Evolutionary conservation across 2,113 vertebrate species (phyloP).

Genomic region (Oostethus manadensis): DNA sequence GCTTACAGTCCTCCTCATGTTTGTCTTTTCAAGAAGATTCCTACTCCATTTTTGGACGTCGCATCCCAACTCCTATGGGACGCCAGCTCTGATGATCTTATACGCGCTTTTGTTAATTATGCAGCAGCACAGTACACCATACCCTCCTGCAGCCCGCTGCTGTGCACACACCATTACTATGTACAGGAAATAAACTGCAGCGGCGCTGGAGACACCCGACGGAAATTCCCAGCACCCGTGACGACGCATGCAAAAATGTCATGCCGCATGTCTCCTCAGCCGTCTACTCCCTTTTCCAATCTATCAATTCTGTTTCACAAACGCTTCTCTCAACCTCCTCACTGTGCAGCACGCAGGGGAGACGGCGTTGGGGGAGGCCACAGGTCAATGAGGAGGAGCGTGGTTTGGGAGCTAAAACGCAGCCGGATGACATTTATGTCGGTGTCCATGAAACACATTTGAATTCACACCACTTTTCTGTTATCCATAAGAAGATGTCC

Average conservation of each 20-base stretch:
- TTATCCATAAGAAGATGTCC: background rate
- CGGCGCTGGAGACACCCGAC: conserved; percentile 12
- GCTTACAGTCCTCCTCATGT: conserved; percentile 42
- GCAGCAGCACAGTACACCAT: conserved; percentile 48
- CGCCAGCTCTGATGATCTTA: conserved; percentile 27
- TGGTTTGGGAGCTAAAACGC: background rate
- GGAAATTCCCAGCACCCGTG: conserved; percentile 44
- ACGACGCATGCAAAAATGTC: conserved; percentile 62
- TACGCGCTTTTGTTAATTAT: conserved; percentile 55
- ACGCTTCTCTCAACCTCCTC: conserved; percentile 10
- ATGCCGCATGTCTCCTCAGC: conserved; percentile 35
- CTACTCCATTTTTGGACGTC: background rate
- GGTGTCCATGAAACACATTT: background rate
- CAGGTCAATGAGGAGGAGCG: conserved; percentile 12
- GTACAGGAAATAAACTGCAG: conserved; percentile 29
- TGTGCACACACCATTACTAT: conserved; percentile 37
- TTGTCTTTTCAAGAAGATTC: conserved; percentile 31
- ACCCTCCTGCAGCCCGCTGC: conserved; percentile 28
- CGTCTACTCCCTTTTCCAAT: conserved; percentile 12
- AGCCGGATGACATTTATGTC: conserved; percentile 8
- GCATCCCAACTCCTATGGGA: conserved; percentile 22
- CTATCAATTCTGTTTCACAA: conserved; percentile 10
- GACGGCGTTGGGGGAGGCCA: conserved; percentile 12
- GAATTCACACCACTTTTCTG: background rate
- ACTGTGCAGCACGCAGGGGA: background rate